Conservation (phyloP, 1,140 invertebrate genomes). For the Papilio glaucus region DNA sequence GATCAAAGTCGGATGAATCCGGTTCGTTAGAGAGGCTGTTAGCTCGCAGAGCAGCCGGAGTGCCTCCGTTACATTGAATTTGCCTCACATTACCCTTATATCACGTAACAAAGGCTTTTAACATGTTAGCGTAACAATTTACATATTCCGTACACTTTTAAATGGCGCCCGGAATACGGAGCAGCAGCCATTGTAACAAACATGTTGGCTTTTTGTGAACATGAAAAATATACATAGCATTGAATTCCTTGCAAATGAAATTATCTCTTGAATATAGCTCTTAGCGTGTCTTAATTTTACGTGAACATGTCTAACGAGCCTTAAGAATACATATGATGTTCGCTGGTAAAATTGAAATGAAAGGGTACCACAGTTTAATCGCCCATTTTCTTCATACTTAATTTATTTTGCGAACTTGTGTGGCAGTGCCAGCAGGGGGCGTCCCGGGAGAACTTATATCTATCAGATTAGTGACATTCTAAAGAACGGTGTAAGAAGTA, state of each 20-base stretch:
- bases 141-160: conserved; percentile 35
- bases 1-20: conserved; percentile 31
- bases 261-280: conserved; percentile 5
- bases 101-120: conserved; percentile 38
- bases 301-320: background rate
- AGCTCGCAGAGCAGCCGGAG: conserved; percentile 10
- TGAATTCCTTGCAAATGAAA: conserved; percentile 1
- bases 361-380: too few species aligned
- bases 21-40: conserved; percentile 35
- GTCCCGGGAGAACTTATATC: too few species aligned
- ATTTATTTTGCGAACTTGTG: too few species aligned
- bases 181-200: conserved; percentile 1
- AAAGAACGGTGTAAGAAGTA: too few species aligned
- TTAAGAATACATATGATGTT: too few species aligned
- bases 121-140: conserved; percentile 38
- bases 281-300: background rate
- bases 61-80: conserved; percentile 32
- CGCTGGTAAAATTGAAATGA: too few species aligned
- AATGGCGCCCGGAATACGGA: conserved; percentile 12
- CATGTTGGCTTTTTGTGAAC: conserved; percentile 13
- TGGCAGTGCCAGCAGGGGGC: too few species aligned
- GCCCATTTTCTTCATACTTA: too few species aligned
- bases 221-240: background rate
- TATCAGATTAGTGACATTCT: too few species aligned
- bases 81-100: conserved; percentile 34